These are phyloP conservation scores for Tolypeutes matacus DNA, from an alignment of 2,797 vertebrate species.

Conservation along the genomic window DNA sequence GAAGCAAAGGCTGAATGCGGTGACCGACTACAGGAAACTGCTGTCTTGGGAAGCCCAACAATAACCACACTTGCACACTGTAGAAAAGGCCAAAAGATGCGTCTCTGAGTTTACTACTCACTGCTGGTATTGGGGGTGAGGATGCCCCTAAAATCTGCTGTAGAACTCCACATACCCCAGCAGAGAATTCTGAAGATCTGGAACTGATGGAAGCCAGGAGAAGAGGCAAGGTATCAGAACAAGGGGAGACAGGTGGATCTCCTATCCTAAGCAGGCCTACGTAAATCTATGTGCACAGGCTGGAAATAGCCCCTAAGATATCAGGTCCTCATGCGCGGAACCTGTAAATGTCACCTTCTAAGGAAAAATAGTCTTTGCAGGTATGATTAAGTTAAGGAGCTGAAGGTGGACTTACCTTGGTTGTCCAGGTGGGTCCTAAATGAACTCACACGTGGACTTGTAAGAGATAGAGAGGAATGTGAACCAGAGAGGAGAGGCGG, in stretches of 20 bases:
- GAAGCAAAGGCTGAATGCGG: background rate
- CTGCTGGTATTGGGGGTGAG: fast-evolving
- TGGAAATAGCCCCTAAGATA: background rate
- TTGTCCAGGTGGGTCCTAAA: background rate
- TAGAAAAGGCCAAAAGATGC: background rate
- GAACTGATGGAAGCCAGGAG: background rate
- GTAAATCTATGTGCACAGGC: too few relatives aligned
- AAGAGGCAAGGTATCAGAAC: background rate
- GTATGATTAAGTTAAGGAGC: background rate
- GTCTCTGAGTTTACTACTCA: background rate
- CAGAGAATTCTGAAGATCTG: background rate
- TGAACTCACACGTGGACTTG: background rate
- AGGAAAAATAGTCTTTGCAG: background rate
- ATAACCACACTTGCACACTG: background rate
- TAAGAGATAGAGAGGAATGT: background rate
- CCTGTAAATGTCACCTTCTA: background rate
- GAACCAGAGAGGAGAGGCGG: background rate
- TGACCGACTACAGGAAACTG: too few relatives aligned
- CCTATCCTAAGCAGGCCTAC: background rate
- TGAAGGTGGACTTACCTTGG: background rate
- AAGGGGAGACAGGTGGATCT: background rate
- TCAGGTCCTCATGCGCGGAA: background rate
- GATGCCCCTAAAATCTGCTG: too few relatives aligned
- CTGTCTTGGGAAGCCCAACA: background rate
- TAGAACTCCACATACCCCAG: background rate